These are phyloP conservation scores for Cloeon dipterum DNA, from an alignment of 2,888 invertebrate species.

Conservation along the genomic window DNA sequence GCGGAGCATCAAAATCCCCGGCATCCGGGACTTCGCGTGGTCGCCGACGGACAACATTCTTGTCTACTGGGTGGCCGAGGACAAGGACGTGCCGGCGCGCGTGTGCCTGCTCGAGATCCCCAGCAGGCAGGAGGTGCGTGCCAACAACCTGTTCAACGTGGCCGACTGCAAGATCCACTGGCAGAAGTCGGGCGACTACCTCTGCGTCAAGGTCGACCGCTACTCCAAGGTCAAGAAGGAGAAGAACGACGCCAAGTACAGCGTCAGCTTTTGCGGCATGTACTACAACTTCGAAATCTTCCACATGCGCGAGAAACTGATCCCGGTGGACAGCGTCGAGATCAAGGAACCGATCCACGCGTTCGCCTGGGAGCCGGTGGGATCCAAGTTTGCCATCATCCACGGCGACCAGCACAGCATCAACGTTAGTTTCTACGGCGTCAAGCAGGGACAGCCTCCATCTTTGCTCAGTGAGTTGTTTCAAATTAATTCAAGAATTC, in stretches of 20 bases:
- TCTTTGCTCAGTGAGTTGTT: slow-evolving; percentile 55
- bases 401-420: slow-evolving; percentile 77
- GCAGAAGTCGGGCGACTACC: slow-evolving; percentile 94
- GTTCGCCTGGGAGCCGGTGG: slow-evolving; percentile 96
- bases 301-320: slow-evolving; percentile 92
- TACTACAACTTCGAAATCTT: slow-evolving; percentile 98
- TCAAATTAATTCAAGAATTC: too few relatives aligned
- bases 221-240: slow-evolving; percentile 84
- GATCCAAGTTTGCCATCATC: slow-evolving; percentile 88
- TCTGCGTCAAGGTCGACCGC: slow-evolving; percentile 86
- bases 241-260: slow-evolving; percentile 80
- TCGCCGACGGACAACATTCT: slow-evolving; percentile 90
- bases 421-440: slow-evolving; percentile 78
- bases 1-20: slow-evolving; percentile 77
- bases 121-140: slow-evolving; percentile 58
- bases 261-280: slow-evolving; percentile 52
- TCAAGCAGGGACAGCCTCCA: slow-evolving; percentile 75
- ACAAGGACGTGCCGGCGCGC: slow-evolving; percentile 86
- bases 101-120: slow-evolving; percentile 86
- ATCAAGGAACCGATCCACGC: slow-evolving; percentile 81
- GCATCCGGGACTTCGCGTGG: slow-evolving; percentile 91
- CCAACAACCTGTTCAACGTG: slow-evolving; percentile 92
- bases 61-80: slow-evolving; percentile 97
- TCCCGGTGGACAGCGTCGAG: slow-evolving; percentile 94
- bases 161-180: slow-evolving; percentile 97